These are phyloP conservation scores for Drosophila seguyi DNA, from an alignment of 1,140 invertebrate genomes.

Conservation along the genomic window DNA sequence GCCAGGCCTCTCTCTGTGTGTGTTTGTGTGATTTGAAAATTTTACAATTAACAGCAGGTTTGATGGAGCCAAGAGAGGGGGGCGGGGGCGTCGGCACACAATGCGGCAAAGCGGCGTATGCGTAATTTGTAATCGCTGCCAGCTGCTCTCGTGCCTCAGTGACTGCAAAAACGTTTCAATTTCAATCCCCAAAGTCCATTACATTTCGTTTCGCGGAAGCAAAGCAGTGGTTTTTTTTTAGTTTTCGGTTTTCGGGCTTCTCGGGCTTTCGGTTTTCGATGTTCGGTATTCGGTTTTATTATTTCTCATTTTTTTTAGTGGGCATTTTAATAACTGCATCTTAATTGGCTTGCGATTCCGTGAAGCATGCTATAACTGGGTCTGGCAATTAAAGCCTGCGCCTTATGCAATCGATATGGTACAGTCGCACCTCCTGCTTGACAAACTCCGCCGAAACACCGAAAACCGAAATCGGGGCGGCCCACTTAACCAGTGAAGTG, in stretches of 20 bases:
- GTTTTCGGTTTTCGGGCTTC: constrained; percentile 8
- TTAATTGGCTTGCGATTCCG: constrained; percentile 52
- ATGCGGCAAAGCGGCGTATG: constrained; percentile 67
- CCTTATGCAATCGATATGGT: constrained; percentile 53
- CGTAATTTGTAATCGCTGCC: constrained; percentile 65
- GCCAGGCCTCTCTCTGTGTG: neutral
- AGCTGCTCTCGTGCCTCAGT: constrained; percentile 77
- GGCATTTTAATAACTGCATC: constrained; percentile 52
- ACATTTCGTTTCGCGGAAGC: constrained; percentile 40
- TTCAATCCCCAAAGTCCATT: constrained; percentile 40
- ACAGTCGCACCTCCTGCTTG: constrained; percentile 49
- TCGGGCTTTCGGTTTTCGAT: neutral
- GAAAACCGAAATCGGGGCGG: constrained; percentile 11
- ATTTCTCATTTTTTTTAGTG: constrained; percentile 9
- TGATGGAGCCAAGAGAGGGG: neutral
- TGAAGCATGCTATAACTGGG: constrained; percentile 55
- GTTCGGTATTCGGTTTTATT: constrained; percentile 8
- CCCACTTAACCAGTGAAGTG: constrained; percentile 46
- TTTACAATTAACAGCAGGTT: constrained; percentile 53
- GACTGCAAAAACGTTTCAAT: constrained; percentile 79
- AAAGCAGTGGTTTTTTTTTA: constrained; percentile 8
- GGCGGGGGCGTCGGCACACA: neutral
- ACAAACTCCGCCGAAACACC: constrained; percentile 26
- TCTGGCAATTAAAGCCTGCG: constrained; percentile 46
- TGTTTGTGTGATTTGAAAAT: constrained; percentile 54